Evolutionary conservation across 23 tunicate genomes (phyloP).

Genomic region (Ascidia mentula): DNA sequence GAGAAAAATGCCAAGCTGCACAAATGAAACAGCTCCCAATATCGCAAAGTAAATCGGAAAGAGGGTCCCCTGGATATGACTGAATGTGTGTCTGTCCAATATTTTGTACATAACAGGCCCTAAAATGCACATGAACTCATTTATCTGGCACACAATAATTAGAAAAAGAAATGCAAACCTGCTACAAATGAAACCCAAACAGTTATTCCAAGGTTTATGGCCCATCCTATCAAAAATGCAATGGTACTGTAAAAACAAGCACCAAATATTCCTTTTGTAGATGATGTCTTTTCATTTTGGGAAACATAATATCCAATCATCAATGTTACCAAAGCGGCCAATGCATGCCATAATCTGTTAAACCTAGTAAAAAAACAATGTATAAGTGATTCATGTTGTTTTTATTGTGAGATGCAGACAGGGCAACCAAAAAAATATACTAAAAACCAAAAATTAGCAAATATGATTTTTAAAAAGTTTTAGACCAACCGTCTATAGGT

Average conservation of each 20-base stretch:
- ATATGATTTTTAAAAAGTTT: too few species aligned
- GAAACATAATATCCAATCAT: slow-evolving; percentile 22
- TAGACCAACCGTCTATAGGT: not conserved
- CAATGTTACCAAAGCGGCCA: slow-evolving; percentile 40
- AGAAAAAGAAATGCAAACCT: slow-evolving; percentile 52
- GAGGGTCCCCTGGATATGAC: slow-evolving; percentile 44
- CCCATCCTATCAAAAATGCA: slow-evolving; percentile 34
- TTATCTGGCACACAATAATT: not conserved
- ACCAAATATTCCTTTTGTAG: slow-evolving; percentile 13
- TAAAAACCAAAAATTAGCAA: not conserved
- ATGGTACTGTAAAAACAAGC: slow-evolving; percentile 17
- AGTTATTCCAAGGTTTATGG: slow-evolving; percentile 58
- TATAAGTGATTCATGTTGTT: too few species aligned
- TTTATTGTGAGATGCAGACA: not conserved
- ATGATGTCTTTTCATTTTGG: not conserved
- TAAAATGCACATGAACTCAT: not conserved
- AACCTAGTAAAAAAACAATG: slow-evolving; percentile 27
- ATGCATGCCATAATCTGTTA: slow-evolving; percentile 39
- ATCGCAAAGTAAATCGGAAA: slow-evolving; percentile 65
- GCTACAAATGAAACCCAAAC: slow-evolving; percentile 76
- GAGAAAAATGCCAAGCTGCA: slow-evolving; percentile 22
- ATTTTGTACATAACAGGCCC: slow-evolving; percentile 62
- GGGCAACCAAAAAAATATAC: not conserved
- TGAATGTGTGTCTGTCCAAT: slow-evolving; percentile 55
- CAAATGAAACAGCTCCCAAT: slow-evolving; percentile 26